These are phyloP conservation scores for Rhinopithecus roxellana DNA, from an alignment of 2,113 vertebrate genomes.

Conservation along the genomic window DNA sequence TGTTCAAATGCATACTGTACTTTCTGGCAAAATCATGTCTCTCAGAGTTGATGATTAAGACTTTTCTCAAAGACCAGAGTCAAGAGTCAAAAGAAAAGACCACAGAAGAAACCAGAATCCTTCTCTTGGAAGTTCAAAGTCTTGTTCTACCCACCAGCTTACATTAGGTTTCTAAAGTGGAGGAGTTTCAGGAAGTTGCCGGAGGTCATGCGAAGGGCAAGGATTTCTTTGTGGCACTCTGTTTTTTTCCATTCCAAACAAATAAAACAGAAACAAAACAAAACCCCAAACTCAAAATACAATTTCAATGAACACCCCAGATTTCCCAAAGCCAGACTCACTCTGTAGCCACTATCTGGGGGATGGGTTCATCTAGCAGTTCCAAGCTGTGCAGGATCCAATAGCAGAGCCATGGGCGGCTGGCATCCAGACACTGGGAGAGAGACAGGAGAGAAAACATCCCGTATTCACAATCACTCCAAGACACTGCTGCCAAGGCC, in stretches of 20 bases:
- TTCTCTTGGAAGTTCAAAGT: conserved; percentile 65
- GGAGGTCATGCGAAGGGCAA: conserved; percentile 53
- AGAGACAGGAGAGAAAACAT: conserved; percentile 57
- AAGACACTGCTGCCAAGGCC: conserved; percentile 32
- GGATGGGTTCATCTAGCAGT: conserved; percentile 92
- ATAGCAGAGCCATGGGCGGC: conserved; percentile 98
- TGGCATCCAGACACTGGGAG: conserved; percentile 95
- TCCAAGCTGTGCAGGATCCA: conserved; percentile 99
- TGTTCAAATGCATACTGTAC: not conserved
- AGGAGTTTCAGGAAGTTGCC: conserved; percentile 61
- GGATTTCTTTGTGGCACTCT: not conserved
- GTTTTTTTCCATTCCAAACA: conserved; percentile 13
- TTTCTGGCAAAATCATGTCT: conserved; percentile 27
- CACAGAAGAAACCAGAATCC: conserved; percentile 42
- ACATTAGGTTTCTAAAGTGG: conserved; percentile 2
- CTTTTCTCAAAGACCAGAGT: conserved; percentile 57
- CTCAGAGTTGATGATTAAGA: conserved; percentile 16
- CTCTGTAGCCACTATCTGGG: conserved; percentile 91
- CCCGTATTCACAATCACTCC: conserved; percentile 33
- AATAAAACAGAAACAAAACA: conserved; percentile 5
- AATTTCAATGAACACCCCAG: not conserved
- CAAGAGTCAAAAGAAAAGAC: conserved; percentile 49
- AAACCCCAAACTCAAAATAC: not conserved
- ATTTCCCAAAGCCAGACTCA: conserved; percentile 81
- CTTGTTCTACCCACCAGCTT: conserved; percentile 52